Base-by-base conservation (phyloP, 2,797 vertebrate genomes). In the Coregonus sp. region DNA sequence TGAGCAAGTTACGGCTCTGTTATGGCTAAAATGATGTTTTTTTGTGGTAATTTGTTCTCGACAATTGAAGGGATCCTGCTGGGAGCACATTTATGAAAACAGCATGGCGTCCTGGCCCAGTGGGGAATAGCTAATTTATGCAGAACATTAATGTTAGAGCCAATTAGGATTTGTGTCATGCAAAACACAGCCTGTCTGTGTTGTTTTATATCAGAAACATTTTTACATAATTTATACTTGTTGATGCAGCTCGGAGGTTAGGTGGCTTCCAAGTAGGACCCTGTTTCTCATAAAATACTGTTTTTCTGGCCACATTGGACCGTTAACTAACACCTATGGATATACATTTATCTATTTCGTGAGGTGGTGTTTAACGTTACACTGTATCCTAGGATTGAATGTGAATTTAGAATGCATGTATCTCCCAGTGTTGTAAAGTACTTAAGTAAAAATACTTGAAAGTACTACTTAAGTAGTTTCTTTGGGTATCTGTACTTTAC, bases 151-250 rank as follows among this genome's bases (percentile, higher is more conserved):
- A 37, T 16, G 18, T 72, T 56, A 20, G n/a, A 33, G 11, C 70
- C 70, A 31, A 70, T 33, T 72, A 33, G 70, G 7, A 56, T 72
- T 33, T 56, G 51, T 72, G 25, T 52, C 70, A 72, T 25, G 25
- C 50, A 2, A 29, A 54, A 29, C 25, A 54, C 70, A 31, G 50
- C 14, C 16, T 9, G 37, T 70, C 40, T 71, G 20, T 51, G 5
- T 11, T 72, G 51, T 70, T 70, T 56, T 54, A 15, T 6, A 18
- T 72, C 12, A 54, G 29, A 56, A 70, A 70, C 35, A 70, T n/a
- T 54, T 72, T 54, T 33, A 16, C 70, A 54, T 54, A 72, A 72
- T 72, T 18, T n/a, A 72, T 56, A 37, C 51, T 56, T 56, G 50
- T 72, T 33, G 50, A 54, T 54, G 16, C 20, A 54, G 70, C 70